These are phyloP conservation scores for Idaea biselata DNA, from an alignment of 2,888 invertebrate species.

Conservation along the genomic window DNA sequence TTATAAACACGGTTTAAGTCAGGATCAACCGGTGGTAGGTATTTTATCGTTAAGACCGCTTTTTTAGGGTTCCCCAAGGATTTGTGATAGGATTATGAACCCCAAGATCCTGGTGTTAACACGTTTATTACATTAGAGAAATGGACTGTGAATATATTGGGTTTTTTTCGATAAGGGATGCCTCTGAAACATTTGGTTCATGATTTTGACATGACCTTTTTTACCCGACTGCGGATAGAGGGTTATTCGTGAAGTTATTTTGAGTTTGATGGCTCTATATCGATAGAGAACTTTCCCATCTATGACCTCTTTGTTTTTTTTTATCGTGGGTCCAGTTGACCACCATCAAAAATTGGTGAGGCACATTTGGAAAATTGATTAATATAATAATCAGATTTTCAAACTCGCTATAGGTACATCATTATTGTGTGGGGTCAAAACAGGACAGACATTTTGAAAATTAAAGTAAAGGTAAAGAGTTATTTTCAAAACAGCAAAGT, in stretches of 20 bases:
- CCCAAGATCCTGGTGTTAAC: background rate
- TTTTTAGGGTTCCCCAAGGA: constrained; percentile 3
- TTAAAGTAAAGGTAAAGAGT: too few relatives aligned
- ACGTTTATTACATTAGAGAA: constrained; percentile 1
- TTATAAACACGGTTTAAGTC: constrained; percentile 1
- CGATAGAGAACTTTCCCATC: background rate
- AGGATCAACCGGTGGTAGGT: constrained; percentile 1
- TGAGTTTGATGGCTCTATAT: background rate
- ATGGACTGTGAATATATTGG: background rate
- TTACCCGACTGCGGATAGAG: too few relatives aligned
- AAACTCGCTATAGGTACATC: too few relatives aligned
- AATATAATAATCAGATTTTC: too few relatives aligned
- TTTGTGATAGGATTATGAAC: background rate
- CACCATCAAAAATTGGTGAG: too few relatives aligned
- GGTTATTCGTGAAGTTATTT: background rate
- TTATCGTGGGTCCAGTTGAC: too few relatives aligned
- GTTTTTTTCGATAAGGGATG: background rate
- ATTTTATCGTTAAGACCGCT: background rate
- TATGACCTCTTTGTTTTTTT: too few relatives aligned
- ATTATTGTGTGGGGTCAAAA: too few relatives aligned
- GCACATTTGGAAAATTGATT: too few relatives aligned
- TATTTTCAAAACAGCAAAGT: too few relatives aligned
- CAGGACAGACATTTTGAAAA: too few relatives aligned
- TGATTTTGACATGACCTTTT: background rate
- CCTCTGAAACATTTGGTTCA: background rate